Evolutionary conservation across 2,888 invertebrate species (phyloP).

Genomic region (Lepidochitona cinerea): DNA sequence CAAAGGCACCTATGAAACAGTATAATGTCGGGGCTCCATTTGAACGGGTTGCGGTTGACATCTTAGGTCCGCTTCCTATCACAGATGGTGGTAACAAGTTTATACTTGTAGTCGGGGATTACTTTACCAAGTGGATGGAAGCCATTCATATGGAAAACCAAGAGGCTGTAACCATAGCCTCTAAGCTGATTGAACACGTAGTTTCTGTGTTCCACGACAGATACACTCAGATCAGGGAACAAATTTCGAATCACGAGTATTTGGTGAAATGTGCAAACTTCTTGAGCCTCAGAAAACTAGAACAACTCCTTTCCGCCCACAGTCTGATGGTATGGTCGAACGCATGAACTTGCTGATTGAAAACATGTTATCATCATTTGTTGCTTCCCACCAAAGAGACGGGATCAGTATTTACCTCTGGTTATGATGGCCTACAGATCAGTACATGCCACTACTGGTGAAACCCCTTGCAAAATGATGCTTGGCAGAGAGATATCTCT

Average conservation of each 20-base stretch:
- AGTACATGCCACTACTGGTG: conserved; percentile 24
- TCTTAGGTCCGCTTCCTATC: conserved; percentile 19
- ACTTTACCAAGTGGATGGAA: conserved; percentile 30
- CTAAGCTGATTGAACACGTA: conserved; percentile 25
- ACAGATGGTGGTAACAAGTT: conserved; percentile 14
- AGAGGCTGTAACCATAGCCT: conserved; percentile 32
- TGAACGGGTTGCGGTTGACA: conserved; percentile 20
- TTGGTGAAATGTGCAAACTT: conserved; percentile 28
- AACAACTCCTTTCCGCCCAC: conserved; percentile 26
- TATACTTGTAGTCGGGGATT: conserved; percentile 25
- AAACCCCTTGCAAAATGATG: conserved; percentile 24
- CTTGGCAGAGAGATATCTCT: conserved; percentile 23
- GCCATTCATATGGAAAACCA: conserved; percentile 23
- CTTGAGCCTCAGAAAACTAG: conserved; percentile 30
- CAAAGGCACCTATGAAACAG: conserved; percentile 7
- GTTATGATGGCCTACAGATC: conserved; percentile 34
- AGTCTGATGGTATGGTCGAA: conserved; percentile 20
- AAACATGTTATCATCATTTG: conserved; percentile 25
- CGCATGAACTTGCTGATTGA: conserved; percentile 21
- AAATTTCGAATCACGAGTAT: conserved; percentile 29
- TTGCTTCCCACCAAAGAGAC: conserved; percentile 20
- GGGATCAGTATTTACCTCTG: conserved; percentile 18
- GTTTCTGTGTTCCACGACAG: conserved; percentile 20
- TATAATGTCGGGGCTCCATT: conserved; percentile 11
- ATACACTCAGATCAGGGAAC: conserved; percentile 31